These are phyloP conservation scores for Paraplagusia blochii DNA, from an alignment of 2,113 vertebrate species.

Conservation along the genomic window DNA sequence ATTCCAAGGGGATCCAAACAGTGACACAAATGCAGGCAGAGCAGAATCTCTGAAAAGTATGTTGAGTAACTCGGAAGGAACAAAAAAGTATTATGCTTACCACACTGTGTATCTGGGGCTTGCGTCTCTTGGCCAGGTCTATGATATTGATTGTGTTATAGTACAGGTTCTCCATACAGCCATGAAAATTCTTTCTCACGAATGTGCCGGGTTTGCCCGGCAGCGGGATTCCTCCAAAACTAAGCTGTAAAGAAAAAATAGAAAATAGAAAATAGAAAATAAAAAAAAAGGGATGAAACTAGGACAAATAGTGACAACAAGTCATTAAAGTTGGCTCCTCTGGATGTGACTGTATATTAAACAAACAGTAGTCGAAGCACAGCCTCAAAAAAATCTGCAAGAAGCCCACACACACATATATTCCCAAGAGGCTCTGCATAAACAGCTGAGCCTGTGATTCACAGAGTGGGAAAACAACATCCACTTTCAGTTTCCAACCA, in stretches of 20 bases:
- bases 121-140: slow-evolving; percentile 93
- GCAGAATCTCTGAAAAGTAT: neutral
- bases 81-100: slow-evolving; percentile 71
- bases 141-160: slow-evolving; percentile 97
- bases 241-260: slow-evolving; percentile 80
- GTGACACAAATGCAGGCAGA: neutral
- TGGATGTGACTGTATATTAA: neutral
- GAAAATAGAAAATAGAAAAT: slow-evolving; percentile 29
- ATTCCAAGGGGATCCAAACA: neutral
- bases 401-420: slow-evolving; percentile 3
- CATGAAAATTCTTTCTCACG: slow-evolving; percentile 94
- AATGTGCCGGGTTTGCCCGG: slow-evolving; percentile 98
- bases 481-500: slow-evolving; percentile 9
- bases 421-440: slow-evolving; percentile 1
- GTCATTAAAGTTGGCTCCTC: too few relatives aligned
- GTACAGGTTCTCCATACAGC: slow-evolving; percentile 96
- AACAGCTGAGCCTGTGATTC: slow-evolving; percentile 16
- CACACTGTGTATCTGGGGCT: slow-evolving; percentile 97
- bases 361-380: neutral
- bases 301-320: too few relatives aligned
- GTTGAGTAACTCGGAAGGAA: neutral
- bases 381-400: neutral
- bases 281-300: too few relatives aligned
- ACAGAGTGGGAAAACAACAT: slow-evolving; percentile 21
- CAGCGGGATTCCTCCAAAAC: slow-evolving; percentile 95